Evolutionary conservation across 2,113 vertebrate species (phyloP), one percentile per base, ranked within the genome.

Genomic region (Anguilla japonica): DNA sequence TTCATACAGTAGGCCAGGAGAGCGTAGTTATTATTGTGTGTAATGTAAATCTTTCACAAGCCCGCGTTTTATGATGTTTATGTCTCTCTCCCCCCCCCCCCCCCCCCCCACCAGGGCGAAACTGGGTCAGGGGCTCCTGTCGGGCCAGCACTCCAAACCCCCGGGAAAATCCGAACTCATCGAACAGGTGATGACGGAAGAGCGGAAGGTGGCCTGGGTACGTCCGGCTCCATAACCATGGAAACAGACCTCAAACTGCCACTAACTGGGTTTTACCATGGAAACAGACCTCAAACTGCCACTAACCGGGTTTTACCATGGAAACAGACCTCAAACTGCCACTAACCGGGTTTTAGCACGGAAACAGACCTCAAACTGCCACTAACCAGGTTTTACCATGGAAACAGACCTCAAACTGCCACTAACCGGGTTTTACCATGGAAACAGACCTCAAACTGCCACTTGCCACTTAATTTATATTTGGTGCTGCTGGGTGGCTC

Each of bases 141-240:
- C 98, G 92, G 98, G 98, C 93, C 98, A 97, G 82, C 97, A 97
- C 93, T 97, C 98, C 89, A 99, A 98, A 94, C 98, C 98, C 78
- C 98, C 98, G 43, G 87, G 96, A 95, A 99, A 99, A 97, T 97
- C 97, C 86, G 98, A 99, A 91, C 96, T 99, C 93, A 99, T 99
- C 92, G 98, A 99, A 95, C 98, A 99, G 96, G 98, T 99, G 97
- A 98, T 99, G 97, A 99, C 98, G 94, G 98, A 99, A 96, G 98
- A 98, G 93, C 92, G 97, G 95, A 99, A 99, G 98, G 98, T 99
- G 96, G 95, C 93, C 93, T 90, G 91, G 92, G 94, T 93, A 92
- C 93, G 91, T 95, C 87, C 91, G 87, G 87, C 71, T 85, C 92
- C 89, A 87, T 89, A 89, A 92, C 86, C 89, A 90, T 89, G 57